phyloP scores from a whole-genome alignment of 1,140 invertebrate genomes.

The Lepidurus packardi region DNA sequence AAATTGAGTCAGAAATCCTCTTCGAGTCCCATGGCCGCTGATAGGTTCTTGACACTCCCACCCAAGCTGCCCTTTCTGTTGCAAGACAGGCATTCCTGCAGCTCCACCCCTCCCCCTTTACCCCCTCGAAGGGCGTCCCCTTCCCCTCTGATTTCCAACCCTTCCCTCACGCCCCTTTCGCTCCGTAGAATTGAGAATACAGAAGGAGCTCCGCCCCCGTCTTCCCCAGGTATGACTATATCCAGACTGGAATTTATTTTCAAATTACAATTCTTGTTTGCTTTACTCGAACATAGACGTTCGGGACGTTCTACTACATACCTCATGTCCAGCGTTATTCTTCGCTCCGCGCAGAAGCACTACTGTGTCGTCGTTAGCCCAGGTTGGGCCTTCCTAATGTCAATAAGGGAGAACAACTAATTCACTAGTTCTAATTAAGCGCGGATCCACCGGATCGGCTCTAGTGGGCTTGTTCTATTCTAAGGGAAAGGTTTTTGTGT shows the following conservation, averaged over 20 bases:
- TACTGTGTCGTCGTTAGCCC: background rate
- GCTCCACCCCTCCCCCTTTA: background rate
- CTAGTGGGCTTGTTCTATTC: background rate
- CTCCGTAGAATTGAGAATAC: background rate
- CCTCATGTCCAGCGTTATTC: conserved; percentile 9
- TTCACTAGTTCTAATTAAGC: background rate
- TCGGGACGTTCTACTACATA: background rate
- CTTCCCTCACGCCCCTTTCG: conserved; percentile 4
- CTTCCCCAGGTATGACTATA: background rate
- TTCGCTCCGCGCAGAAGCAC: background rate
- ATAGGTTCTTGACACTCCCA: conserved; percentile 11
- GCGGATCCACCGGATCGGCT: background rate
- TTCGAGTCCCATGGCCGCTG: background rate
- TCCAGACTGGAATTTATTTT: background rate
- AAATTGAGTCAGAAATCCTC: background rate
- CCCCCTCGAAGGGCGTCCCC: conserved; percentile 4
- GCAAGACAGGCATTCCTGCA: conserved; percentile 8
- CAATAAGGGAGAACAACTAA: background rate
- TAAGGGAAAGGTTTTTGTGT: background rate
- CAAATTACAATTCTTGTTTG: background rate
- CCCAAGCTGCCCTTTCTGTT: conserved; percentile 14
- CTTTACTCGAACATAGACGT: background rate
- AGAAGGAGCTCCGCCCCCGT: background rate
- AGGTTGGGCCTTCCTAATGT: background rate
- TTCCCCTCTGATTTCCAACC: background rate